Conservation (phyloP, 2,888 invertebrate species). For the Prosopocoilus inquinatus region DNA sequence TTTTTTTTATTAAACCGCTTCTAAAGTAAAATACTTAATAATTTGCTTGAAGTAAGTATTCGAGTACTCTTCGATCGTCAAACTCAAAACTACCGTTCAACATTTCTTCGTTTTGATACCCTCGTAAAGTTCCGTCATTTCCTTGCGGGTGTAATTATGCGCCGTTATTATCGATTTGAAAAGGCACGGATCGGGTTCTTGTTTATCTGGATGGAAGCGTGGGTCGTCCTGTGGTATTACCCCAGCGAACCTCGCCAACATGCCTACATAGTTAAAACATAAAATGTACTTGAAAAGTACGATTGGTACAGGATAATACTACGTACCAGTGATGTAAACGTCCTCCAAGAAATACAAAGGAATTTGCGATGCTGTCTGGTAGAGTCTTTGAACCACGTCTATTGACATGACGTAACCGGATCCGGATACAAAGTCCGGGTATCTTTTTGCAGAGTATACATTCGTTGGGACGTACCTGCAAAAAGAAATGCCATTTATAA, state of each 20-base stretch:
- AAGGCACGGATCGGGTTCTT: no score
- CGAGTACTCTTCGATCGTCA: no score
- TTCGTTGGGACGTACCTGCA: slow-evolving; percentile 74
- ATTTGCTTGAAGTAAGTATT: no score
- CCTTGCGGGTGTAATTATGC: no score
- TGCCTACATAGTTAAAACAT: neutral
- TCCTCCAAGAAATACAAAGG: slow-evolving; percentile 73
- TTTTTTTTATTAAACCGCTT: no score
- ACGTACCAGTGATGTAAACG: slow-evolving; percentile 69
- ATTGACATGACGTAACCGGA: slow-evolving; percentile 73
- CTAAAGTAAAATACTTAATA: no score
- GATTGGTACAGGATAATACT: neutral
- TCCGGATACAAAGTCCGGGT: slow-evolving; percentile 78
- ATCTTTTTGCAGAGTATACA: slow-evolving; percentile 69
- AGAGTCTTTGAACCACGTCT: slow-evolving; percentile 62
- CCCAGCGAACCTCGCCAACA: neutral
- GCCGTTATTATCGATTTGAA: no score
- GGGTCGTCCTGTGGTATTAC: no score
- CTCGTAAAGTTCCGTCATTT: no score
- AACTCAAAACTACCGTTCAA: no score
- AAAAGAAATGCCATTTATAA: neutral
- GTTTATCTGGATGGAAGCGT: no score
- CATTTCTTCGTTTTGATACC: no score
- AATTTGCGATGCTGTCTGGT: slow-evolving; percentile 63
- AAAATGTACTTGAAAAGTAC: neutral